Conservation (phyloP, 1,140 invertebrate genomes). For the Drosophila yakuba region DNA sequence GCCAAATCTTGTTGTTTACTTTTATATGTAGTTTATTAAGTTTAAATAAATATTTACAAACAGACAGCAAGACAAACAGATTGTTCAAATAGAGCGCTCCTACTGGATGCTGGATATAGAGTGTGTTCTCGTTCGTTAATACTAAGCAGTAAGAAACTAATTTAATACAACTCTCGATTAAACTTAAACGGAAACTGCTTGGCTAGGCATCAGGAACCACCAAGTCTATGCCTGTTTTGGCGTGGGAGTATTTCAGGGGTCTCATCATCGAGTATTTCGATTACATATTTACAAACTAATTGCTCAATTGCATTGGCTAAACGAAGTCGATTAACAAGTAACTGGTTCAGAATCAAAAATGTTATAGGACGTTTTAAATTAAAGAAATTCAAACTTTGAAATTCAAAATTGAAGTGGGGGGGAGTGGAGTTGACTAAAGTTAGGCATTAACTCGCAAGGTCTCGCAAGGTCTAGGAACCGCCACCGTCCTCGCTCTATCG, state of each 20-base stretch:
- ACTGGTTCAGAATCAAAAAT: conserved; percentile 35
- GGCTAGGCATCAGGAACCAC: conserved; percentile 49
- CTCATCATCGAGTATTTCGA: conserved; percentile 61
- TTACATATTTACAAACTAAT: conserved; percentile 81
- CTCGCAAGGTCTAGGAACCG: conserved; percentile 58
- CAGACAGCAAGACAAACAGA: conserved; percentile 68
- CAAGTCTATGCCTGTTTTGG: conserved; percentile 29
- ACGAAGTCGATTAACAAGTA: conserved; percentile 62
- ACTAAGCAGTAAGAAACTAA: conserved; percentile 65
- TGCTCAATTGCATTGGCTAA: conserved; percentile 71
- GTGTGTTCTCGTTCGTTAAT: conserved; percentile 46
- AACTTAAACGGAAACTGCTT: conserved; percentile 43
- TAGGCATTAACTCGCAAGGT: conserved; percentile 68
- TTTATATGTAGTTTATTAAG: conserved; percentile 78
- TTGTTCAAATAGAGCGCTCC: conserved; percentile 40
- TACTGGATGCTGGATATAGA: conserved; percentile 20
- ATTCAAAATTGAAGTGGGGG: background rate
- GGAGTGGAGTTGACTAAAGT: conserved; percentile 76
- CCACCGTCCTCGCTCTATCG: conserved; percentile 64
- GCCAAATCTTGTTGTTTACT: conserved; percentile 42
- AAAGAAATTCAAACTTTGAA: conserved; percentile 9
- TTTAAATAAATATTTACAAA: conserved; percentile 84
- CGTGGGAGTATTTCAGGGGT: conserved; percentile 47
- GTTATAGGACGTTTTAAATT: conserved; percentile 18
- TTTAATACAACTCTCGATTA: conserved; percentile 72